A percentile compares a stretch with the other conserved stretches of the same genome.
Conservation (phyloP, 2,797 vertebrate genomes). For the Eptatretus atami region DNA sequence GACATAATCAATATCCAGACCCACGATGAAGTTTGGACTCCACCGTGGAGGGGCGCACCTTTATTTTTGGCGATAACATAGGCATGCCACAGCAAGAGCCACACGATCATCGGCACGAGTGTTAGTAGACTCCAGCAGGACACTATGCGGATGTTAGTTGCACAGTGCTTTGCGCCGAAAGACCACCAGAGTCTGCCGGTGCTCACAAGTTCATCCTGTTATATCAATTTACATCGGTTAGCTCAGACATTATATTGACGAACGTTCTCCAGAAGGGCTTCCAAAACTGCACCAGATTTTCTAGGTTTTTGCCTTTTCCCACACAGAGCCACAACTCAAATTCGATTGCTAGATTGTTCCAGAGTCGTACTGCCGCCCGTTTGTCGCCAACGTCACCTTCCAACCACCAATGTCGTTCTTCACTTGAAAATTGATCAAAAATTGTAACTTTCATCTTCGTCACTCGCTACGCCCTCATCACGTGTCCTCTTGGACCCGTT, state of each 20-base stretch:
- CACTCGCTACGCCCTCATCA: no score
- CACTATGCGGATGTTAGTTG: slow-evolving; percentile 41
- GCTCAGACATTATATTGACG: slow-evolving; percentile 30
- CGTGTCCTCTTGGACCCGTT: no score
- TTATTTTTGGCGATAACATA: slow-evolving; percentile 51
- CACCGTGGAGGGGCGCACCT: slow-evolving; percentile 53
- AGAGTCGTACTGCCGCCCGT: no score
- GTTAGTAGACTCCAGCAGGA: slow-evolving; percentile 54
- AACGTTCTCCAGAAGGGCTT: slow-evolving; percentile 51
- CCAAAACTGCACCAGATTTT: slow-evolving; percentile 30
- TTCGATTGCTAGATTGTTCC: no score
- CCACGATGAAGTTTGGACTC: slow-evolving; percentile 86
- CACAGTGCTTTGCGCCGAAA: slow-evolving; percentile 52
- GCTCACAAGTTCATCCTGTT: slow-evolving; percentile 82
- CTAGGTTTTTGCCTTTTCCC: no score
- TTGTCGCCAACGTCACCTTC: no score
- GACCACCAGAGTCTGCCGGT: slow-evolving; percentile 50
- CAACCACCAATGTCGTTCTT: no score
- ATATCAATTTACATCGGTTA: slow-evolving; percentile 54
- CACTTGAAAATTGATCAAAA: no score
- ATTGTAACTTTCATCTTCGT: no score
- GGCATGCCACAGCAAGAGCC: slow-evolving; percentile 48
- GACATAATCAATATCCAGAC: slow-evolving; percentile 76
- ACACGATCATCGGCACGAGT: slow-evolving; percentile 76
- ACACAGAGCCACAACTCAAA: no score